Base-by-base conservation (phyloP, 2,113 vertebrate genomes). In the Salvator merianae region DNA sequence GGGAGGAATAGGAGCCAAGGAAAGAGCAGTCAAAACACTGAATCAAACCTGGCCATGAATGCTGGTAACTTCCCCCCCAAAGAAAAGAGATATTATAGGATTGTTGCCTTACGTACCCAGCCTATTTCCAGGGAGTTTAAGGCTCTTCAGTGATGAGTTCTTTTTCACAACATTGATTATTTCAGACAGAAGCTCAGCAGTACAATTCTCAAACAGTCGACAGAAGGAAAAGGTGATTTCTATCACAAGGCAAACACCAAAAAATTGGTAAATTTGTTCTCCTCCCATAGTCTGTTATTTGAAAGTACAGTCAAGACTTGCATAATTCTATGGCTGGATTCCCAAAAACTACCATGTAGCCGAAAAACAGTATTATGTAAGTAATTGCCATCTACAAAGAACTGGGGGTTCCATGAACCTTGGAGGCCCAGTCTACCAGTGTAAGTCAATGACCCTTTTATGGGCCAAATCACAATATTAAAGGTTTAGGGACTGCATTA, bases 161-260 rank as follows among this genome's bases (percentile, higher is more conserved):
- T 84, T 91, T 92, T 96, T 98, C 87, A 98, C 88, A 83, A 95
- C 93, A 9, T 87, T 92, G 80, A 97, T 96, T 89, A 99, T 94
- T 89, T 96, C 94, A 20, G 91, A 88, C 73, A 98, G 90, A 91
- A 96, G 96, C 71, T 96, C 96, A 22, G 93, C 82, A 47, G 96
- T 96, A 70, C 96, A 91, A 59, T 88, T 97, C 93, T 99, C 98
- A 84, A 98, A 97, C 75, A 99, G 96, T 8, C 97, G 97, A 79
- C 98, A 99, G 94, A 98, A 98, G 50, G 96, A 97, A 65, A 98
- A 95, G 0, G 91, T 94, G 79, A 99, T 94, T 91, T 98, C 98
- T 99, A 24, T n/a, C 20, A 87, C 89, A 88, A 86, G 77, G 84
- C 77, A 65, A 72, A 69, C 3, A 81, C 47, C 34, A 70, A 40